Conservation (phyloP, 1,140 invertebrate species). For the Centruroides vittatus region DNA sequence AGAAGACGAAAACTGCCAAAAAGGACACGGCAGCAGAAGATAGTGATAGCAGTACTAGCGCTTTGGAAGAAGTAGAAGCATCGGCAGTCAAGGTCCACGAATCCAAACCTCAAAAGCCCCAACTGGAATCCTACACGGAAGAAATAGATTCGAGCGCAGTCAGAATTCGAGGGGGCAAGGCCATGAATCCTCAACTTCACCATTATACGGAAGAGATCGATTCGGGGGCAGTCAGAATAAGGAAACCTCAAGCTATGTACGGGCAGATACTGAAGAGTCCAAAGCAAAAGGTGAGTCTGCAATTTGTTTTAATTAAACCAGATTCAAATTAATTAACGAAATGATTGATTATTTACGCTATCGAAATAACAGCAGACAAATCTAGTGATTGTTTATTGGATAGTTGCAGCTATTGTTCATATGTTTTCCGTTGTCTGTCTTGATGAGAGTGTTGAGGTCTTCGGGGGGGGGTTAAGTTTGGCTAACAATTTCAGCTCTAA, state of each 20-base stretch:
- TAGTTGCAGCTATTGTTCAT: too few relatives aligned
- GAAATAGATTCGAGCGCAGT: conserved; percentile 22
- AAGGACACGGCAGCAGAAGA: background rate
- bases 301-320: background rate
- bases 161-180: conserved; percentile 18
- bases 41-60: conserved; percentile 1
- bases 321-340: too few relatives aligned
- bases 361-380: too few relatives aligned
- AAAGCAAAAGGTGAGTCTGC: conserved; percentile 3
- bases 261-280: conserved; percentile 12
- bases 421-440: too few relatives aligned
- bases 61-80: conserved; percentile 15
- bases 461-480: too few relatives aligned
- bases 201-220: conserved; percentile 18
- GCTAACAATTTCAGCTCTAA: too few relatives aligned
- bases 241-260: conserved; percentile 11
- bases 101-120: conserved; percentile 13
- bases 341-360: too few relatives aligned
- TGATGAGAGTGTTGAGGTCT: too few relatives aligned
- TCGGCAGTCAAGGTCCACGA: conserved; percentile 18
- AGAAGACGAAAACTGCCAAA: background rate
- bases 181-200: conserved; percentile 8
- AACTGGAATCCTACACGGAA: conserved; percentile 19
- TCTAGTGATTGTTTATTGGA: too few relatives aligned
- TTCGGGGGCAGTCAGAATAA: conserved; percentile 11